phyloP scores from a whole-genome alignment of 2,888 invertebrate species.

The Papilio gigon region DNA sequence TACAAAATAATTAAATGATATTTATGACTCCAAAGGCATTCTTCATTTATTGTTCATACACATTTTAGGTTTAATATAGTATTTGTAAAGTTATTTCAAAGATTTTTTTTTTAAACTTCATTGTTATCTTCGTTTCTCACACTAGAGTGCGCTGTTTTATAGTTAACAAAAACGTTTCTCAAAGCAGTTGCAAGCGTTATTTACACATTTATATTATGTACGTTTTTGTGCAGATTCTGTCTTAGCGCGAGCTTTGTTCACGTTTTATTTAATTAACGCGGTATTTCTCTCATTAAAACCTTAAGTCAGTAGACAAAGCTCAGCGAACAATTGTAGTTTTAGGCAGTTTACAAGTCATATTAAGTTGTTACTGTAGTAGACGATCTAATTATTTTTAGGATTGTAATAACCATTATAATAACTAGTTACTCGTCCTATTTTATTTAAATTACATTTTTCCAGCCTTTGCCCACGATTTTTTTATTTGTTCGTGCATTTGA shows the following conservation, averaged over 20 bases:
- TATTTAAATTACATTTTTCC: no score
- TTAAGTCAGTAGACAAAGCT: conserved; percentile 27
- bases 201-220: conserved; percentile 34
- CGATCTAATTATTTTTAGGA: not conserved
- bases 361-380: not conserved
- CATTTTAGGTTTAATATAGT: not conserved
- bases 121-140: conserved; percentile 27
- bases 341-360: conserved; percentile 14
- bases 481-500: no score
- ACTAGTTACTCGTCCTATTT: no score
- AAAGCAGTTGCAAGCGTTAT: conserved; percentile 18
- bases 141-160: conserved; percentile 39
- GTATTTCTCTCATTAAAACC: conserved; percentile 35
- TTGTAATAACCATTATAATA: not conserved
- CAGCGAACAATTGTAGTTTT: conserved; percentile 26
- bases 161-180: conserved; percentile 7
- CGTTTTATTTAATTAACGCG: conserved; percentile 42
- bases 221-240: conserved; percentile 40
- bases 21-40: not conserved
- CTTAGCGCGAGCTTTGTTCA: conserved; percentile 36
- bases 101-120: not conserved
- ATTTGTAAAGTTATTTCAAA: not conserved
- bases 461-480: no score
- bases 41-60: not conserved
- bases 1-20: not conserved